phyloP scores from a whole-genome alignment of 1,140 invertebrate genomes.

The Octopus bimaculoides region DNA sequence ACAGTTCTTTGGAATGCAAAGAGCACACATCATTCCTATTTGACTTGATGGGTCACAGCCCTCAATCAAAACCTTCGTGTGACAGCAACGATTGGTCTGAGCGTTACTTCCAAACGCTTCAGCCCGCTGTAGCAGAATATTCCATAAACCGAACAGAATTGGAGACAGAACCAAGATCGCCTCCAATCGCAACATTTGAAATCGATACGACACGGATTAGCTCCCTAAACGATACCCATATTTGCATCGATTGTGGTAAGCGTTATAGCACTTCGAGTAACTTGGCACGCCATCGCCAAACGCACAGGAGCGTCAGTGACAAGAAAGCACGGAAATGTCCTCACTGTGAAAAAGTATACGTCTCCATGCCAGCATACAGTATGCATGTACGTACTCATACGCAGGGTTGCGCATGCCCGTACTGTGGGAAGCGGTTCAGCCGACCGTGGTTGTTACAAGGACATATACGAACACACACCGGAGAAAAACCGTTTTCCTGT shows the following conservation, averaged over 20 bases:
- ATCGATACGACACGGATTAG: neutral
- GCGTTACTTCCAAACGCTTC: conserved; percentile 12
- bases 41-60: conserved; percentile 38
- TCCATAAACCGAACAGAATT: conserved; percentile 17
- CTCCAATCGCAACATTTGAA: neutral
- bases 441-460: conserved; percentile 93
- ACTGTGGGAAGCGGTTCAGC: conserved; percentile 93
- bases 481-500: conserved; percentile 97
- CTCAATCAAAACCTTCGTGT: conserved; percentile 25
- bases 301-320: conserved; percentile 51
- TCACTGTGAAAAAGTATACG: conserved; percentile 90
- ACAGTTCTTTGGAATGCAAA: conserved; percentile 32
- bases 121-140: conserved; percentile 18
- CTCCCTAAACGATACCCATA: conserved; percentile 27
- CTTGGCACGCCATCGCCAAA: conserved; percentile 55
- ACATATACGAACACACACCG: conserved; percentile 94
- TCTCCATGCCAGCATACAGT: conserved; percentile 94
- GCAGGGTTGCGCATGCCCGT: conserved; percentile 85
- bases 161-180: neutral
- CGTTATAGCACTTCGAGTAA: conserved; percentile 57
- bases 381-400: conserved; percentile 96
- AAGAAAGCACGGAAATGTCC: conserved; percentile 69
- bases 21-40: conserved; percentile 34
- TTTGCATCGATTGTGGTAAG: conserved; percentile 55
- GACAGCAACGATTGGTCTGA: conserved; percentile 27